Conservation (phyloP, 2,113 vertebrate species). For the Phyllopteryx taeniolatus region DNA sequence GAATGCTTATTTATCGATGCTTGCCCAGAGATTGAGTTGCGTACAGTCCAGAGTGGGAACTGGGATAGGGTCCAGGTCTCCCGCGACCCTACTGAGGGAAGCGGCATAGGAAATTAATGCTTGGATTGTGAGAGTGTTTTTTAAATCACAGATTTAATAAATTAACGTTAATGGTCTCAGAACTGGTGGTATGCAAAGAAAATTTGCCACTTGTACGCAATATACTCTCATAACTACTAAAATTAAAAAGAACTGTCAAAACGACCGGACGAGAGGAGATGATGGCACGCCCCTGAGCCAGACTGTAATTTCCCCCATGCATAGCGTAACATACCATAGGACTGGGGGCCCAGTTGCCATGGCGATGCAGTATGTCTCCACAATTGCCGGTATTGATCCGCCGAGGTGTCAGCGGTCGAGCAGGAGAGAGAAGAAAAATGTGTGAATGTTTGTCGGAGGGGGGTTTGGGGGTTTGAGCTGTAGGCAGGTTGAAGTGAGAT, state of each 20-base stretch:
- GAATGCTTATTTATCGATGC: background rate
- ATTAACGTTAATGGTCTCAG: background rate
- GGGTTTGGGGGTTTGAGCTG: conserved; percentile 17
- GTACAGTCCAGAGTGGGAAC: background rate
- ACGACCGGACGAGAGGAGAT: background rate
- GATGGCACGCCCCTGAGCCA: conserved; percentile 34
- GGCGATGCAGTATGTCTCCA: conserved; percentile 95
- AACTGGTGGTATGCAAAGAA: background rate
- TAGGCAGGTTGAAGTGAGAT: conserved; percentile 33
- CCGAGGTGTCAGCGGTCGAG: conserved; percentile 92
- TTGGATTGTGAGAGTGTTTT: too few species aligned
- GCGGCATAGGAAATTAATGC: too few species aligned
- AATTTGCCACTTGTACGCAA: background rate
- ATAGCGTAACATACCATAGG: conserved; percentile 60
- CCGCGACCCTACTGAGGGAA: background rate
- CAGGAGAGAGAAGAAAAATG: conserved; percentile 83
- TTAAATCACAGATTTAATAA: background rate
- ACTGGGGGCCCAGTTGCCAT: conserved; percentile 96
- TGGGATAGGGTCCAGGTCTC: background rate
- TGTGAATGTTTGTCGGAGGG: conserved; percentile 29
- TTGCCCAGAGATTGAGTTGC: background rate
- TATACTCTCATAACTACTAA: background rate
- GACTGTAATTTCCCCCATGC: conserved; percentile 61
- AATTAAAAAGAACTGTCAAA: background rate
- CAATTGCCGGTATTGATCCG: conserved; percentile 99